Conservation (phyloP, 2,113 vertebrate genomes). For the Struthio camelus region DNA sequence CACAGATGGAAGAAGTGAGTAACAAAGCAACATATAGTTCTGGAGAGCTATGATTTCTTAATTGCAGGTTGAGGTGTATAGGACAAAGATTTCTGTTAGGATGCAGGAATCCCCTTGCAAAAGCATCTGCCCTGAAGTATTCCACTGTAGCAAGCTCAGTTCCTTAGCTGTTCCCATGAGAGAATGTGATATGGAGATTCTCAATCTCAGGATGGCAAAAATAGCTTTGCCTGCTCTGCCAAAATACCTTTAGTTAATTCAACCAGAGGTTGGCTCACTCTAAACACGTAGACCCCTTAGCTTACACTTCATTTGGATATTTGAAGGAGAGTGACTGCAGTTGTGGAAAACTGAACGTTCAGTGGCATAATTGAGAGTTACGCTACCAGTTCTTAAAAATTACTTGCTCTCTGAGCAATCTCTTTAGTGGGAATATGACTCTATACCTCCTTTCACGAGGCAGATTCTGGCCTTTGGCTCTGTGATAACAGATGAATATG, state of each 20-base stretch:
- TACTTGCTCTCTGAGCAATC: background rate
- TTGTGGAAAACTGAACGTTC: background rate
- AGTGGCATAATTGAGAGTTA: background rate
- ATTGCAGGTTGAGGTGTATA: background rate
- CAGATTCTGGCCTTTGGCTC: conserved; percentile 10
- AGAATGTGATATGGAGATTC: background rate
- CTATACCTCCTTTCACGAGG: background rate
- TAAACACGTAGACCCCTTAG: background rate
- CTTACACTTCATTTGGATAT: background rate
- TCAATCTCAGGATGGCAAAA: background rate
- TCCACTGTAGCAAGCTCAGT: background rate
- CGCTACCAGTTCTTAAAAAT: background rate
- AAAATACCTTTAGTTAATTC: background rate
- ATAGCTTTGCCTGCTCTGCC: background rate
- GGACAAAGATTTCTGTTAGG: background rate
- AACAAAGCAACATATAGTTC: accelerated
- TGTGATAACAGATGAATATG: conserved; percentile 13
- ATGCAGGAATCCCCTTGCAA: background rate
- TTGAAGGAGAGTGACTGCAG: background rate
- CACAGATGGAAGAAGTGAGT: background rate
- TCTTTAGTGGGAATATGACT: background rate
- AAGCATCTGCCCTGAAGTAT: background rate
- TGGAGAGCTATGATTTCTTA: background rate
- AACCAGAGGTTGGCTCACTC: background rate
- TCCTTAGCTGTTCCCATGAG: background rate